These are phyloP conservation scores for Syngnathus rostellatus DNA, from an alignment of 2,797 vertebrate genomes.

Conservation along the genomic window DNA sequence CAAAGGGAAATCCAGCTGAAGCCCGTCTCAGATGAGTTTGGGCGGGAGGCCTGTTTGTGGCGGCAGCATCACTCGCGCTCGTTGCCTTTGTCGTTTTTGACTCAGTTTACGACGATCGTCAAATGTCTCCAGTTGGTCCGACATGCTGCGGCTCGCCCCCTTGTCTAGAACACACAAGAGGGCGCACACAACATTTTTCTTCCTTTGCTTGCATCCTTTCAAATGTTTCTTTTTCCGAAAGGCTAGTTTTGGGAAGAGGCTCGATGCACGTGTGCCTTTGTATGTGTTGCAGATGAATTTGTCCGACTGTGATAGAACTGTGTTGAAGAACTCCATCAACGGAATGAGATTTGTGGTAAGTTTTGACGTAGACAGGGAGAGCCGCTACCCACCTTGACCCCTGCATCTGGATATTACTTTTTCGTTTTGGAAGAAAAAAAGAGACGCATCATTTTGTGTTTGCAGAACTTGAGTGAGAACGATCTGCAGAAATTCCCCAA, in stretches of 20 bases:
- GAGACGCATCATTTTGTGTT: background rate
- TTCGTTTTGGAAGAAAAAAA: background rate
- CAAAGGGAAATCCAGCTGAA: too few species aligned
- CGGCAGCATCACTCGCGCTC: background rate
- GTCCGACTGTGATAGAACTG: conserved; percentile 81
- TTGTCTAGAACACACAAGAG: too few species aligned
- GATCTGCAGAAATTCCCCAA: conserved; percentile 93
- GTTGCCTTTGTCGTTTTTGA: background rate
- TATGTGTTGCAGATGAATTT: conserved; percentile 68
- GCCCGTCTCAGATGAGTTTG: too few species aligned
- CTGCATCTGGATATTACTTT: background rate
- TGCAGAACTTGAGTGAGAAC: conserved; percentile 83
- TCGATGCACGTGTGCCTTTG: background rate
- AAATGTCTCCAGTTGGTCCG: background rate
- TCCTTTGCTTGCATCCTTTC: background rate
- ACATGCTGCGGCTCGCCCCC: background rate
- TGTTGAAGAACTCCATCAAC: conserved; percentile 75
- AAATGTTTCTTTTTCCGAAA: too few species aligned
- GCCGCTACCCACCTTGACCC: too few species aligned
- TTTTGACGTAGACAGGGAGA: conserved; percentile 6
- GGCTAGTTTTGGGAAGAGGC: too few species aligned
- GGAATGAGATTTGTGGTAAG: conserved; percentile 90
- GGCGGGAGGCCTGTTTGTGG: too few species aligned
- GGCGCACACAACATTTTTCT: too few species aligned
- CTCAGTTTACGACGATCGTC: too few species aligned